Percentiles rank a stretch among this genome's conserved stretches.
These are phyloP conservation scores for Chelmon rostratus DNA, from an alignment of 2,797 vertebrate genomes.

Conservation along the genomic window DNA sequence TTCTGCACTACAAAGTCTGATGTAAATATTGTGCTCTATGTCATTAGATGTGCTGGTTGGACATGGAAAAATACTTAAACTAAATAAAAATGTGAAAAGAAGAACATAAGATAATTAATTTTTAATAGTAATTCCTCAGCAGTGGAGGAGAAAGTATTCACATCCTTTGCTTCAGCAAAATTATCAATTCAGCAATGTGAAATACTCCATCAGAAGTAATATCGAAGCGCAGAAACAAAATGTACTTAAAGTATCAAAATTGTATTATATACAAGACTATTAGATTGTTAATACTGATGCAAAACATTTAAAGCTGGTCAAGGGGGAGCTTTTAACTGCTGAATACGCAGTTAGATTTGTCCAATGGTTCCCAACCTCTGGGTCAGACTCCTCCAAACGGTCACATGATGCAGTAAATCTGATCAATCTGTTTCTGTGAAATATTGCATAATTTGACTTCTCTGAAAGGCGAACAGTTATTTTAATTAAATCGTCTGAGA, in stretches of 20 bases:
- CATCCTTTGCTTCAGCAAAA: too few species aligned
- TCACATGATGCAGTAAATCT: too few species aligned
- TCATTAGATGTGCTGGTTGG: not conserved
- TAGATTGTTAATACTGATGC: not conserved
- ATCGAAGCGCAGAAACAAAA: too few species aligned
- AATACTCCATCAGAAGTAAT: too few species aligned
- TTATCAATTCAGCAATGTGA: too few species aligned
- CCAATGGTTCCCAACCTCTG: not conserved
- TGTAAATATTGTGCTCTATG: not conserved
- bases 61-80: not conserved
- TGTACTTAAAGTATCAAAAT: too few species aligned
- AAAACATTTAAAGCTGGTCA: not conserved
- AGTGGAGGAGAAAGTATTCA: too few species aligned
- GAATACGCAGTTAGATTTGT: not conserved
- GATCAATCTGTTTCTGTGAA: not conserved
- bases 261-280: too few species aligned
- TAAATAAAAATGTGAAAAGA: not conserved
- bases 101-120: too few species aligned
- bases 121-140: too few species aligned
- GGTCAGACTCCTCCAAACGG: not conserved
- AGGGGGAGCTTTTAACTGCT: too few species aligned
- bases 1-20: not conserved
- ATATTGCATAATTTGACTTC: not conserved
- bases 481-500: not conserved
- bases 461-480: not conserved